Evolutionary conservation across 2,113 vertebrate species (phyloP).

Genomic region (Vimba vimba): DNA sequence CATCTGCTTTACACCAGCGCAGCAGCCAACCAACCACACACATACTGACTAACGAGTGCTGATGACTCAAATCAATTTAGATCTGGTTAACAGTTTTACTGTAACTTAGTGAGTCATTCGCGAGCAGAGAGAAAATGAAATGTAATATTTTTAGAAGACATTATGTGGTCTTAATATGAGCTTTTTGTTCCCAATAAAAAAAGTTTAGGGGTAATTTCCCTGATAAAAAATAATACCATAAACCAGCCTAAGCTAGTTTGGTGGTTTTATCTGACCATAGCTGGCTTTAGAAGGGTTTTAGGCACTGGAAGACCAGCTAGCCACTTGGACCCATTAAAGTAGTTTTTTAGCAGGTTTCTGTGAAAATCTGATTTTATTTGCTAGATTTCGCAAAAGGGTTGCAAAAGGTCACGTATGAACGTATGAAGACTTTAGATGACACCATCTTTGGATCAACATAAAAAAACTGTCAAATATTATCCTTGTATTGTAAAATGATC

Average conservation of each 20-base stretch:
- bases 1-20: slow-evolving; percentile 13
- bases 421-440: too few relatives aligned
- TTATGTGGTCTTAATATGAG: neutral
- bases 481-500: too few relatives aligned
- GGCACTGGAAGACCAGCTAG: neutral
- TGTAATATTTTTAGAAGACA: neutral
- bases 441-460: too few relatives aligned
- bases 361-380: neutral
- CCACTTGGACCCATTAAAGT: neutral
- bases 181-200: neutral
- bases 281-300: neutral
- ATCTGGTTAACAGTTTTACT: slow-evolving; percentile 27
- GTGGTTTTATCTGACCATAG: neutral
- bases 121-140: neutral
- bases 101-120: slow-evolving; percentile 28
- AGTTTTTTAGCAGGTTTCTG: neutral
- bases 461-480: too few relatives aligned
- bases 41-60: slow-evolving; percentile 27
- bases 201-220: neutral
- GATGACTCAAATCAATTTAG: slow-evolving; percentile 40
- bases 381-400: neutral
- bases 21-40: neutral
- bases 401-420: neutral
- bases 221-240: too few relatives aligned
- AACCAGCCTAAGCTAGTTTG: neutral